Evolutionary conservation across 2,888 invertebrate species (phyloP), one percentile per base, ranked within the genome.

Genomic region (Eledone cirrhosa): DNA sequence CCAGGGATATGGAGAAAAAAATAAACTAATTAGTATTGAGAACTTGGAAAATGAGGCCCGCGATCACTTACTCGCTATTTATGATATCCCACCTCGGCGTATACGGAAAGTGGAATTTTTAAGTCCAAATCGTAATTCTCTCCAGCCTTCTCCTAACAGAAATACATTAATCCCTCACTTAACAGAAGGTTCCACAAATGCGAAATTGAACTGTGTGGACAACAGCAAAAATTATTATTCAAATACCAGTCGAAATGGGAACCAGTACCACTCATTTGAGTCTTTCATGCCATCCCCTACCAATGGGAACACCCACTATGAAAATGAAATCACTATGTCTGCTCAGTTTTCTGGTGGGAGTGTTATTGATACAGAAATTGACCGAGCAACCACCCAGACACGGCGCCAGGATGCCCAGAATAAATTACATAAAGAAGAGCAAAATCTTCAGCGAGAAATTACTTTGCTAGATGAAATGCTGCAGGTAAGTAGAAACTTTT

Each of bases 401-500:
- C 80, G 80, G 19, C 79, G 84, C 41, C 83, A 85, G 27, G 86
- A 86, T 47, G 84, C 85, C 4, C 78, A 86, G 77, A 83, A 85
- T 78, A 83, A 79, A n/a, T 83, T 88, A 24, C 83, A 86, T 72
- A 85, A 84, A 59, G 83, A 85, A 33, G 87, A 88, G 78, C 83
- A 83, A 67, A 84, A 85, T 72, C 78, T 88, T 27, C 86, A 88
- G 77, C 83, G 84, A 77, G 88, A 88, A 80, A 85, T 88, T 78
- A 83, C 85, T 14, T 82, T 88, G 22, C 81, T 88, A n/a, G 87
- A 88, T 83, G 87, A 87, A 82, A 87, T 88, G 80, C 78, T 88
- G 11, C 84, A 86, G 82, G 87, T 85, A 74, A 81, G 83, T 41
- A 41, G 8, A 41, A 76, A 67, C 80, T 29, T 48, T 65, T 16